A percentile compares a stretch with the other conserved stretches of the same genome.
These are phyloP conservation scores for Morone chrysops DNA, from an alignment of 2,113 vertebrate genomes.

Conservation along the genomic window DNA sequence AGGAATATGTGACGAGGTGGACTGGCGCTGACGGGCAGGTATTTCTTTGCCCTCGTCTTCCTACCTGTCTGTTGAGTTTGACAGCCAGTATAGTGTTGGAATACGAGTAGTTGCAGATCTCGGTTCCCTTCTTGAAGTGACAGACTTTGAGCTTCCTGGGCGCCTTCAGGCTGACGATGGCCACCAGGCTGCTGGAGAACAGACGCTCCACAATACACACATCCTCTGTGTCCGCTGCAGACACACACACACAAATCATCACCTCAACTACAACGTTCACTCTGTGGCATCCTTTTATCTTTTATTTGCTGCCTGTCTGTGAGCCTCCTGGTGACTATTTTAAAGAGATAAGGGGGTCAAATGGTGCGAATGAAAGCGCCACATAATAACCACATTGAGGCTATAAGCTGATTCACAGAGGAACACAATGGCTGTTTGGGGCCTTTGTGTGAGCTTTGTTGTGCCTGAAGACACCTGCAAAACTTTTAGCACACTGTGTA, in stretches of 20 bases:
- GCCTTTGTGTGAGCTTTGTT: not conserved
- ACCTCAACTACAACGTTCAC: not conserved
- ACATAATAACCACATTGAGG: not conserved
- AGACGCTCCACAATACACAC: conserved; percentile 98
- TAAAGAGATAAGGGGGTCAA: not conserved
- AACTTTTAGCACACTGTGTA: not conserved
- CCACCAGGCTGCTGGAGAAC: conserved; percentile 98
- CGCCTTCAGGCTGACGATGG: conserved; percentile 98
- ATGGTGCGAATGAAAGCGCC: not conserved
- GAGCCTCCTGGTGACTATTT: not conserved
- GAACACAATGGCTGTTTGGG: not conserved
- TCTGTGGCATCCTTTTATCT: not conserved
- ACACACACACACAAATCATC: not conserved
- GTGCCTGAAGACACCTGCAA: not conserved
- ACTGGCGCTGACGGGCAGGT: not conserved
- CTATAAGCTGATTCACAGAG: not conserved
- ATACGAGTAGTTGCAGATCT: conserved; percentile 99
- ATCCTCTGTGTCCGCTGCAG: conserved; percentile 94
- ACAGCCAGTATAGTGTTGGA: conserved; percentile 99
- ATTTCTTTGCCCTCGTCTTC: not conserved
- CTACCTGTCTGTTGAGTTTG: conserved; percentile 97
- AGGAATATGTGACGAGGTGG: not conserved
- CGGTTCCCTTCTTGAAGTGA: conserved; percentile 99
- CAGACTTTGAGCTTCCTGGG: conserved; percentile 99
- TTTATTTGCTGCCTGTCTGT: not conserved